phyloP scores from a whole-genome alignment of 2,888 invertebrate species.

The Tetranychus truncatus region DNA sequence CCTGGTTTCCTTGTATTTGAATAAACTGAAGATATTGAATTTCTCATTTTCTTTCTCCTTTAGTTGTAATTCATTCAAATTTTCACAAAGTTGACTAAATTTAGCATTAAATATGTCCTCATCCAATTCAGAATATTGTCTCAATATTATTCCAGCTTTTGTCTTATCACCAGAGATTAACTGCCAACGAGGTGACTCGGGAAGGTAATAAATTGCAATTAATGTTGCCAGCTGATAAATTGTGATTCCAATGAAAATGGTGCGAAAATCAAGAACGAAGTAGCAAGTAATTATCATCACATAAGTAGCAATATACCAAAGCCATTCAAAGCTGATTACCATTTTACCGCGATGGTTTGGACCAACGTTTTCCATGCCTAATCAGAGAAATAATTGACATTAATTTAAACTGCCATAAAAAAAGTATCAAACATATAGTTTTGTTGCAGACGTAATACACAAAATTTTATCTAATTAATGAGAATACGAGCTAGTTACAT shows the following conservation, averaged over 20 bases:
- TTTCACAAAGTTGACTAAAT: not conserved
- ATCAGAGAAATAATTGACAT: not conserved
- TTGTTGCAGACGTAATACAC: too few relatives aligned
- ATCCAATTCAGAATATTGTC: not conserved
- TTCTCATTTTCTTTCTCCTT: not conserved
- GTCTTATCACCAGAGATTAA: not conserved
- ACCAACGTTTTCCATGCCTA: slow-evolving; percentile 6
- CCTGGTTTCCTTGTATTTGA: not conserved
- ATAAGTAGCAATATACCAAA: not conserved
- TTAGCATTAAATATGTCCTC: not conserved
- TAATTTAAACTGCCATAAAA: not conserved
- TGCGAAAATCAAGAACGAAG: not conserved
- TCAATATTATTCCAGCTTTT: not conserved
- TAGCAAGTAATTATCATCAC: not conserved
- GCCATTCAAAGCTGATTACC: not conserved
- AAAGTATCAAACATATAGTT: not conserved
- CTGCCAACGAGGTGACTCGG: slow-evolving; percentile 5
- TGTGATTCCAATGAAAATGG: not conserved
- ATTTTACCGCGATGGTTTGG: not conserved
- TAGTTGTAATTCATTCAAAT: not conserved
- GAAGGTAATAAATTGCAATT: not conserved
- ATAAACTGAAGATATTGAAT: not conserved
- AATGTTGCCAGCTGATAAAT: not conserved
- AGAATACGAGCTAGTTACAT: too few relatives aligned
- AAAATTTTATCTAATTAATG: too few relatives aligned